A percentile compares a stretch with the other conserved stretches of the same genome.
phyloP scores from a whole-genome alignment of 2,797 vertebrate genomes.

The Squalus acanthias region DNA sequence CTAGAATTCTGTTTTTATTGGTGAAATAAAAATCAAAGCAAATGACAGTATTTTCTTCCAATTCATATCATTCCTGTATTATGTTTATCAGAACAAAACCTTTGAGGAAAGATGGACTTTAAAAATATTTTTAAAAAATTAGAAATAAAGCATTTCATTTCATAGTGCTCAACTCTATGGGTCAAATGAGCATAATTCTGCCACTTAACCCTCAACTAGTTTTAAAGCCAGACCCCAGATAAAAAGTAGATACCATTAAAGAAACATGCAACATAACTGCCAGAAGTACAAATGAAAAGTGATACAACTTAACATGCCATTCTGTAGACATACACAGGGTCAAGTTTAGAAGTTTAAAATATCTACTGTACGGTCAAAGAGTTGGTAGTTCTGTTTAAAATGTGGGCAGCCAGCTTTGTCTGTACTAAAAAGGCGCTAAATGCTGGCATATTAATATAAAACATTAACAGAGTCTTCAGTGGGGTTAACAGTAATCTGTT shows the following conservation, averaged over 20 bases:
- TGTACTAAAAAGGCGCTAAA: background rate
- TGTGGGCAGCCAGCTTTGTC: background rate
- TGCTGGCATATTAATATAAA: background rate
- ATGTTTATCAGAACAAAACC: background rate
- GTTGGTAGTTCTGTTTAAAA: constrained; percentile 19
- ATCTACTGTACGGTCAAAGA: background rate
- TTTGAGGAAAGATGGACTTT: constrained; percentile 8
- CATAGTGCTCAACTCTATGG: background rate
- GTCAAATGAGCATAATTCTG: background rate
- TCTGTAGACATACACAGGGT: background rate
- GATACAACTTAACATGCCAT: constrained; percentile 5
- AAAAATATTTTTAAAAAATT: constrained; percentile 16
- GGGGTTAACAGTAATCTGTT: constrained; percentile 3
- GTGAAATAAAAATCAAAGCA: constrained; percentile 30
- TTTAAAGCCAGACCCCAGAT: constrained; percentile 17
- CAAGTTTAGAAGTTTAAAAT: background rate
- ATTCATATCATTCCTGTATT: constrained; percentile 27
- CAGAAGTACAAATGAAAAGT: constrained; percentile 29
- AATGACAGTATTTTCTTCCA: constrained; percentile 27
- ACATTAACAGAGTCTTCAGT: background rate
- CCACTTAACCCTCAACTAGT: background rate
- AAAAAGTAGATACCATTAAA: background rate
- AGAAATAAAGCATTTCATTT: background rate
- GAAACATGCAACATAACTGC: constrained; percentile 27
- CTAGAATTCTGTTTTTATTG: constrained; percentile 12